Evolutionary conservation across 1,140 invertebrate genomes (phyloP).

Genomic region (Adoxophyes honmai): DNA sequence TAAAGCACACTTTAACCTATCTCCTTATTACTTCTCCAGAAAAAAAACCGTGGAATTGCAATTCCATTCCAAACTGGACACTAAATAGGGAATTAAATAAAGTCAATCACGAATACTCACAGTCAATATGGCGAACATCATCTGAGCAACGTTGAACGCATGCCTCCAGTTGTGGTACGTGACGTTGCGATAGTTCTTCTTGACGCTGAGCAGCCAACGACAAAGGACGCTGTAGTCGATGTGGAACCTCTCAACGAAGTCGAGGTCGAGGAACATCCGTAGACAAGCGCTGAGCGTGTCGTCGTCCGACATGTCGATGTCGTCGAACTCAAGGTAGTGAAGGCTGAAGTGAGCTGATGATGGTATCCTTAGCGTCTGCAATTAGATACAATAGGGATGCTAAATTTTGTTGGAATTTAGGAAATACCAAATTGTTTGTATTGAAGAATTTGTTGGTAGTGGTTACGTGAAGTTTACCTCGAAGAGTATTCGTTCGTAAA

Average conservation of each 20-base stretch:
- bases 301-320: constrained; percentile 90
- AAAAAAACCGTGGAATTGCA: too few species aligned
- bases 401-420: too few species aligned
- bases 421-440: too few species aligned
- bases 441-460: too few species aligned
- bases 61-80: too few species aligned
- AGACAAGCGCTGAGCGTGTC: constrained; percentile 92
- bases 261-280: constrained; percentile 94
- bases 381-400: not conserved
- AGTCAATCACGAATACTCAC: constrained; percentile 75
- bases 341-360: constrained; percentile 88
- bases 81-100: too few species aligned
- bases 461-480: too few species aligned
- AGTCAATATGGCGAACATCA: constrained; percentile 96
- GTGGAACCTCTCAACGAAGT: constrained; percentile 93
- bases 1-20: too few species aligned
- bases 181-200: constrained; percentile 97
- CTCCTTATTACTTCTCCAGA: too few species aligned
- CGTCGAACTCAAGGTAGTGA: constrained; percentile 93
- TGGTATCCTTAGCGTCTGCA: constrained; percentile 84
- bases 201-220: constrained; percentile 94
- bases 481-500: too few species aligned
- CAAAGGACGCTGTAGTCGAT: constrained; percentile 93
- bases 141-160: constrained; percentile 96
- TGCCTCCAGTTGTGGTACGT: constrained; percentile 98